Percentiles rank a stretch among this genome's conserved stretches.
Conservation (phyloP, 2,113 vertebrate genomes). For the Mandrillus leucophaeus region DNA sequence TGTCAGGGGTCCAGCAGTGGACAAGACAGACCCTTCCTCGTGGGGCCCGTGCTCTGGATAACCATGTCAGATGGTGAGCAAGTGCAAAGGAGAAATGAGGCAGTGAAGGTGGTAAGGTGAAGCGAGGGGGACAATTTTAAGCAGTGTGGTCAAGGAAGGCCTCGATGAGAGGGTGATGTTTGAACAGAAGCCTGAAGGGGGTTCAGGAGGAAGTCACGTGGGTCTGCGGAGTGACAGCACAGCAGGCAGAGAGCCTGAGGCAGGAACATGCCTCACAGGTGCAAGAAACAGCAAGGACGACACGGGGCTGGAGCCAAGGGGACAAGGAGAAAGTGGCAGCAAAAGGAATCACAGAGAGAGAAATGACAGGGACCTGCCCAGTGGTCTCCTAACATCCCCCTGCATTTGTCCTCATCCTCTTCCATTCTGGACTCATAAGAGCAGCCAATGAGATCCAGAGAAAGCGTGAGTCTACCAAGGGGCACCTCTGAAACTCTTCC, state of each 20-base stretch:
- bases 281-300: background rate
- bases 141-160: background rate
- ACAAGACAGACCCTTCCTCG: too few species aligned
- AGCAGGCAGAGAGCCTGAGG: background rate
- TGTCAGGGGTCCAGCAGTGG: background rate
- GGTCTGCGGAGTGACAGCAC: too few species aligned
- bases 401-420: background rate
- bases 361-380: rapidly evolving
- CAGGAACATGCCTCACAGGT: background rate
- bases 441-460: background rate
- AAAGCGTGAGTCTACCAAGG: background rate
- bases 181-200: background rate
- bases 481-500: background rate
- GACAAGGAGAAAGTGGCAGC: background rate
- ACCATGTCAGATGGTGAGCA: background rate
- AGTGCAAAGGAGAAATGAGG: background rate
- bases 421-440: background rate
- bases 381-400: background rate
- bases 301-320: background rate
- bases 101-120: background rate
- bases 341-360: background rate
- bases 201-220: background rate
- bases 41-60: background rate
- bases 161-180: background rate
- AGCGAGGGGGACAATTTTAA: background rate